Base-by-base conservation (phyloP, 2,797 vertebrate genomes). In the Acipenser oxyrinchus region DNA sequence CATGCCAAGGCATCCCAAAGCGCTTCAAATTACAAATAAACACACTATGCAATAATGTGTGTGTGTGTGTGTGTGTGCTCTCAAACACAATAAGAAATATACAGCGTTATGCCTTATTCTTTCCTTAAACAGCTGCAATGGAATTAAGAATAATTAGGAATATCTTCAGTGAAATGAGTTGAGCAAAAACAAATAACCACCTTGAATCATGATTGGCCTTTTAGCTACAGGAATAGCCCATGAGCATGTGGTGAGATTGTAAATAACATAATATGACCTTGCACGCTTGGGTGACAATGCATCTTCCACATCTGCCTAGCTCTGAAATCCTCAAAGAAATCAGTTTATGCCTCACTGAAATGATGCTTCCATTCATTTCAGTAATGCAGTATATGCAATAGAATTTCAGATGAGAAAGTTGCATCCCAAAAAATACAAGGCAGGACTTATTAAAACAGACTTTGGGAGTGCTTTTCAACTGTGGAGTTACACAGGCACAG, bases 331-430 rank as follows among this genome's bases (percentile, higher is more conserved):
- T 65, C 49, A 23, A 48, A 65, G 52, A 62, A 63, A 72, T 53
- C 55, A 48, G 51, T 50, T 52, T 68, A 55, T 48, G 18, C 62
- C 37, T 66, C 8, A 58, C 12, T 63, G 60, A 11, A 49, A 48
- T 10, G 7, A 23, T 65, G 49, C 61, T 62, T 69, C 57, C 57
- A 51, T 62, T 57, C 52, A 66, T 37, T 37, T 37, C 37, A 37
- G 37, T 4, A 37, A 37, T 37, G 37, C 37, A 37, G 63, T n/a
- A 66, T 13, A 58, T n/a, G 60, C 66, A 48, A 64, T 70, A 58
- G 64, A 62, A 66, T 12, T 48, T 62, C 60, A 59, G 11, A 78
- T 75, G 81, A 69, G 79, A 81, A 84, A 69, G 37, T 37, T 37
- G 37, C 37, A 37, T 37, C 5, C 37, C 37, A 37, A 37, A 37